Evolutionary conservation across 2,888 invertebrate genomes (phyloP).

Genomic region (Hesperia comma): DNA sequence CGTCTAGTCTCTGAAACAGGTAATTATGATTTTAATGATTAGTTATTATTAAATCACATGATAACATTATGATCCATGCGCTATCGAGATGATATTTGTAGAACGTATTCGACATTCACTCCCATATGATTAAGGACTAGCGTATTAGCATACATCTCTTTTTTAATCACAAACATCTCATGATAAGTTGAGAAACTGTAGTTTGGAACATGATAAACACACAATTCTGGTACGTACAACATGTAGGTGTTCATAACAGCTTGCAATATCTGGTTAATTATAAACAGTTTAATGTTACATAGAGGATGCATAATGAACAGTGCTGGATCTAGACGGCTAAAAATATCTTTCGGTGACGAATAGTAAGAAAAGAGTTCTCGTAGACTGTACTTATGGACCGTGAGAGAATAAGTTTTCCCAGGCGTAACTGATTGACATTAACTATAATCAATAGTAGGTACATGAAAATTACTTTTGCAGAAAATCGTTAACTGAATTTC

Average conservation of each 20-base stretch:
- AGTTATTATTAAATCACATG: conserved; percentile 40
- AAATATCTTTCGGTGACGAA: neutral
- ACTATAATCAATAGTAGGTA: too few relatives aligned
- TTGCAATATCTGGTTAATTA: conserved; percentile 47
- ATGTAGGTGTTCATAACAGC: conserved; percentile 78
- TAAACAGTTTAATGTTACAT: conserved; percentile 21
- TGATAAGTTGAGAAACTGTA: neutral
- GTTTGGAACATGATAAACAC: conserved; percentile 3
- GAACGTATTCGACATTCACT: conserved; percentile 17
- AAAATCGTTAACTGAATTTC: too few relatives aligned
- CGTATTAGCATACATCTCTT: conserved; percentile 13
- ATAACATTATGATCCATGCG: conserved; percentile 25
- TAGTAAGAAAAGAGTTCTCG: too few relatives aligned
- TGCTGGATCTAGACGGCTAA: neutral
- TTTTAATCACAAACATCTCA: neutral
- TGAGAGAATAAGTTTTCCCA: too few relatives aligned
- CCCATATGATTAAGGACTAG: conserved; percentile 14
- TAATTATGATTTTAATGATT: conserved; percentile 60
- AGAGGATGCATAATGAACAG: conserved; percentile 18
- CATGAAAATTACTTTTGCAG: too few relatives aligned
- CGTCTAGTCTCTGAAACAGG: conserved; percentile 84
- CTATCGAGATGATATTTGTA: conserved; percentile 12
- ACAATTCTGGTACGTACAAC: conserved; percentile 25
- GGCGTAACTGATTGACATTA: too few relatives aligned
- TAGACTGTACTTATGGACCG: too few relatives aligned